Conservation (phyloP, 2,113 vertebrate genomes). For the Cranoglanis bouderius region DNA sequence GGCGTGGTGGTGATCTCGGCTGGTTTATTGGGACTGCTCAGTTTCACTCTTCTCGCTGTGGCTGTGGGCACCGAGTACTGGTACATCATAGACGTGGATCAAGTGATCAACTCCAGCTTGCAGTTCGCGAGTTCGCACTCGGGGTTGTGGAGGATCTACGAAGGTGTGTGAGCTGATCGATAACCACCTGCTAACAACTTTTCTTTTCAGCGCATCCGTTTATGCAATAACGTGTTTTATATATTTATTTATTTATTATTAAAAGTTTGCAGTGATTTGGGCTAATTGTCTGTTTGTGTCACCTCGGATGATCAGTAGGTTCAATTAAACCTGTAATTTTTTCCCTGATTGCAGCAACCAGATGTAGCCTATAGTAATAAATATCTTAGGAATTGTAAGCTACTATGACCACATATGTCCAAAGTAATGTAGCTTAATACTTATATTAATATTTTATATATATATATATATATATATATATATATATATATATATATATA, state of each 20-base stretch:
- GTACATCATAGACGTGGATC: constrained; percentile 79
- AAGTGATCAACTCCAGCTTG: constrained; percentile 59
- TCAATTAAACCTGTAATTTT: neutral
- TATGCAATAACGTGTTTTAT: neutral
- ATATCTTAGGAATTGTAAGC: neutral
- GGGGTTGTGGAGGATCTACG: constrained; percentile 74
- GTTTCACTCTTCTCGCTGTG: constrained; percentile 74
- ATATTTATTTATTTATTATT: too few relatives aligned
- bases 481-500: too few relatives aligned
- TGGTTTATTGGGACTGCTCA: constrained; percentile 71
- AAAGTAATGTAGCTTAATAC: neutral
- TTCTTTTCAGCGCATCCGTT: neutral
- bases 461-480: too few relatives aligned
- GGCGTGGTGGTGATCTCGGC: constrained; percentile 71
- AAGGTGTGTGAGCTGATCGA: constrained; percentile 62
- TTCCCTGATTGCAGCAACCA: neutral
- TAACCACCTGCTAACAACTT: neutral
- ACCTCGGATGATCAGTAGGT: neutral
- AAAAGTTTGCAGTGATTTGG: neutral
- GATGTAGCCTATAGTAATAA: neutral
- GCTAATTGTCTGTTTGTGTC: neutral
- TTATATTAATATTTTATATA: neutral
- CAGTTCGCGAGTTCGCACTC: constrained; percentile 68
- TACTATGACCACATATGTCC: neutral
- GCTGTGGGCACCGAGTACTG: constrained; percentile 79